Evolutionary conservation across 2,888 invertebrate species (phyloP).

Genomic region (Stratiomys singularior): DNA sequence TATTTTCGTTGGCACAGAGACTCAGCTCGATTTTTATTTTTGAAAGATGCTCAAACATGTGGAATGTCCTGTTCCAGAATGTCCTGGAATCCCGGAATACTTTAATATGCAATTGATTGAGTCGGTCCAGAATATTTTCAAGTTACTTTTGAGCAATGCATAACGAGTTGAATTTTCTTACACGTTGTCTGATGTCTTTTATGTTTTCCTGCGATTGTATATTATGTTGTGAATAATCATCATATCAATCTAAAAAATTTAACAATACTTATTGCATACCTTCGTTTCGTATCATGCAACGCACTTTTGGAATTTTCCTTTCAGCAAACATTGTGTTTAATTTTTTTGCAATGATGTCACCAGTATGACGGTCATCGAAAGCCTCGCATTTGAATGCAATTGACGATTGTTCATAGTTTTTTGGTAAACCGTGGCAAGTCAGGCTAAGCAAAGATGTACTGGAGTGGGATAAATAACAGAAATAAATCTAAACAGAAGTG

Average conservation of each 20-base stretch:
- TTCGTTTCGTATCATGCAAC: neutral
- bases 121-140: neutral
- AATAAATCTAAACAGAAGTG: neutral
- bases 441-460: neutral
- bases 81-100: neutral
- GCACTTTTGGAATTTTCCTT: neutral
- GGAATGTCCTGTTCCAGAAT: no score
- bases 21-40: no score
- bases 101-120: neutral
- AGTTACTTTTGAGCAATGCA: neutral
- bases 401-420: neutral
- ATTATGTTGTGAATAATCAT: neutral
- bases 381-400: neutral
- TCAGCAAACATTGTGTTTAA: neutral
- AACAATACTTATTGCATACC: neutral
- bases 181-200: neutral
- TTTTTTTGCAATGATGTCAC: neutral
- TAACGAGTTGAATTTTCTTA: neutral
- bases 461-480: no score
- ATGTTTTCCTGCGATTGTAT: neutral
- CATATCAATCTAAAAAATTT: neutral
- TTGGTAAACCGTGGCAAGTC: neutral
- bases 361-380: neutral
- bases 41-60: no score
- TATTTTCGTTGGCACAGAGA: no score